phyloP scores from a whole-genome alignment of 2,113 vertebrate species.

The Gulo gulo region DNA sequence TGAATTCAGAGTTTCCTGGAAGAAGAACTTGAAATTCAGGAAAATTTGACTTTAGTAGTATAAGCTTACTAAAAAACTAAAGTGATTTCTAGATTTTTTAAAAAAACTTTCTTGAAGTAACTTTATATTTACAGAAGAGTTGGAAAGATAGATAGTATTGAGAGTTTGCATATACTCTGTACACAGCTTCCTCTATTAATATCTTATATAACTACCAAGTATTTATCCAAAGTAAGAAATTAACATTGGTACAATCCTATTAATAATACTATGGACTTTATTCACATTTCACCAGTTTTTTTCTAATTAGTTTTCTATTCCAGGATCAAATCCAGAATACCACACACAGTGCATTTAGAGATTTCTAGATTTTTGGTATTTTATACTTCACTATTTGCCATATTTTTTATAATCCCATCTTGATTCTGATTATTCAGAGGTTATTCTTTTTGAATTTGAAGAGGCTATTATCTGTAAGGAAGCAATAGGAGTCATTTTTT shows the following conservation, averaged over 20 bases:
- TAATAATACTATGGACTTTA: neutral
- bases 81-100: neutral
- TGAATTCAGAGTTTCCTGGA: neutral
- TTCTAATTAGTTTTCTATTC: neutral
- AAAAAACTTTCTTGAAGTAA: conserved; percentile 17
- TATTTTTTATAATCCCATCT: neutral
- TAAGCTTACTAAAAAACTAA: neutral
- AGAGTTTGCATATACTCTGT: neutral
- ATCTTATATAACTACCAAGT: neutral
- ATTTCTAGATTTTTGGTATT: neutral
- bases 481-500: neutral
- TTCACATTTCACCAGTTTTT: neutral
- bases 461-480: neutral
- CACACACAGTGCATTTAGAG: neutral
- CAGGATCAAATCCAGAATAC: neutral
- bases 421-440: conserved; percentile 10
- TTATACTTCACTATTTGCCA: neutral
- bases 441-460: conserved; percentile 13
- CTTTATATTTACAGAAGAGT: neutral
- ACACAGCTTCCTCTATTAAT: neutral
- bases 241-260: neutral
- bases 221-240: neutral
- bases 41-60: neutral
- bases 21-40: conserved; percentile 12
- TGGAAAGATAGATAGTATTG: neutral